Base-by-base conservation (phyloP, 1,140 invertebrate genomes). In the Procambarus clarkii region DNA sequence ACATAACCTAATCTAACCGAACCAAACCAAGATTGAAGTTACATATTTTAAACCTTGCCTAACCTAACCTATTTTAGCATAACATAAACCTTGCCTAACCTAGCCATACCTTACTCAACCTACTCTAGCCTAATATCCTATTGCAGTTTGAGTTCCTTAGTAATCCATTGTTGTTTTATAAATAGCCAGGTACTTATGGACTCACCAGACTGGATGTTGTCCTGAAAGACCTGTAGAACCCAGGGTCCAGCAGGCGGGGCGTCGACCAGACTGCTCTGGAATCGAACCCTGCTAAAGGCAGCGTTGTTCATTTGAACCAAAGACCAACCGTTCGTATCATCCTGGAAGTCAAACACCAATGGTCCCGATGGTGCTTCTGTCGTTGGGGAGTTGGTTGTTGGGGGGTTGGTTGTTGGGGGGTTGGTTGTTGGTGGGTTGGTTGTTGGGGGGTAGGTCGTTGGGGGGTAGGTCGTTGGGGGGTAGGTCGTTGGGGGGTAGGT, bases 301-400 rank as follows among this genome's bases (percentile, higher is more conserved):
- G 44, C 86, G 7, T 60, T 24, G 77, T 88, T 88, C 86, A 88
- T 88, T 24, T 80, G 76, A 15, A 58, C 60, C 76, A 79, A 48
- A 11, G 86, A 46, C 86, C 86, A 88, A 7, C 77, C 86, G 2
- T 88, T 15, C 54, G n/a, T 58, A 11, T n/a, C 46, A 15, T 46
- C 45, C 78, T 88, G 76, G 34, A 88, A 88, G 86, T 64, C 34
- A 21, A 60, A 88, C 8, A 64, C 46, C n/a, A 80, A 24, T 7
- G 78, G 77, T 8, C 77, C 77, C 18, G 13, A 13, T 4, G 86
- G 86, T n/a, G 7, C 77, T n/a, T 76, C 54, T 11, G 83, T 86
- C n/a, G 86, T 88, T 5, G 74, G 24, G 54, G 86, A 1, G 34
- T 0, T 34, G 18, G 48, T 50, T 13, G 76, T 80, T 48, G 34